These are phyloP conservation scores for Heliconius charithonia DNA, from an alignment of 2,888 invertebrate genomes.

Conservation along the genomic window DNA sequence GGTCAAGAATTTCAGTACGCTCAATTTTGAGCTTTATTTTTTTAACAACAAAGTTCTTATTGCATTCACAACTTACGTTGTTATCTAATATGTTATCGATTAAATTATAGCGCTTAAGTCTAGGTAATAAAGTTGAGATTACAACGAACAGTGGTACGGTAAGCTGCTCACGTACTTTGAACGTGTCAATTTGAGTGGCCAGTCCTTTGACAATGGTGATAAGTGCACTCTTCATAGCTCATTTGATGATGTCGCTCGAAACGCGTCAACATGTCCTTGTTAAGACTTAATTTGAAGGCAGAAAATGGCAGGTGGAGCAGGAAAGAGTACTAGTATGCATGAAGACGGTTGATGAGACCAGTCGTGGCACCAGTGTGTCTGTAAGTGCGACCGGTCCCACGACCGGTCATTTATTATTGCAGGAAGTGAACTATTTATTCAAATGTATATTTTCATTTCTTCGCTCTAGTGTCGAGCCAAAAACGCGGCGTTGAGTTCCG, in stretches of 20 bases:
- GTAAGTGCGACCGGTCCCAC: no score
- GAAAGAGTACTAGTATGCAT: no score
- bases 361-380: neutral
- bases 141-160: neutral
- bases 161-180: constrained; percentile 38
- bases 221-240: constrained; percentile 22
- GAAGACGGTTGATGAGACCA: neutral
- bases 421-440: no score
- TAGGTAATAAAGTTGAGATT: constrained; percentile 14
- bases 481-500: no score
- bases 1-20: constrained; percentile 26
- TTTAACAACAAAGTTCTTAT: neutral
- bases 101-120: constrained; percentile 24
- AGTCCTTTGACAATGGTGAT: constrained; percentile 31
- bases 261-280: constrained; percentile 20
- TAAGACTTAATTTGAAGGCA: neutral
- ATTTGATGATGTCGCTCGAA: constrained; percentile 30
- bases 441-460: no score
- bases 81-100: neutral
- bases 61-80: neutral
- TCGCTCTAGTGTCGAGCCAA: no score
- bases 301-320: no score
- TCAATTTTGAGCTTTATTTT: constrained; percentile 31
- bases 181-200: constrained; percentile 42
- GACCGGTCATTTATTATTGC: no score